Base-by-base conservation (phyloP, 2,888 invertebrate species). In the Hyles lineata region DNA sequence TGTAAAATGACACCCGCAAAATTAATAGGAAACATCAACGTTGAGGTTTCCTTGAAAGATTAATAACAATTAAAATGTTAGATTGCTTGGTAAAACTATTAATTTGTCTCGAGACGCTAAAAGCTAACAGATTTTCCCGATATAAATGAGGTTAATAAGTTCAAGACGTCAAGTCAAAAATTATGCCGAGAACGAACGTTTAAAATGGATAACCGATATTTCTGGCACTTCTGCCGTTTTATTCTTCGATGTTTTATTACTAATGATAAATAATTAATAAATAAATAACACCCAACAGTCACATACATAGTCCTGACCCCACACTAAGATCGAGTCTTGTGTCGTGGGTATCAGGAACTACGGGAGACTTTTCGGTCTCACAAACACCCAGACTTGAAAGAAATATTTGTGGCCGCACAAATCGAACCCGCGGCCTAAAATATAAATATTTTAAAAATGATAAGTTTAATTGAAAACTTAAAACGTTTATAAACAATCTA, bases 11-110 rank as follows among this genome's bases (percentile, higher is more conserved):
- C 43, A 17, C 23, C 21, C 23, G 1, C 74, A 76, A 71, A 61
- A 74, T 75, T 74, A 73, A 75, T 78, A 2, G 50, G 21, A 67
- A 67, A 50, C 50, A 43, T 67, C 23, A 43, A 50, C 23, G 50
- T 23, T 9, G 50, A 43, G 50, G 23, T 67, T 67, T 67, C 23
- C 6, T 23, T 32, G 43, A 67, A 50, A 67, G 50, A 50, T 67
- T 67, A 50, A 50, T 50, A 67, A 67, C 67, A 67, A 67, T 67
- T 50, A 50, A 43, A 67, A 50, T 50, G 43, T 23, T 50, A 50
- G 23, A 67, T 50, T 67, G 50, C 50, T 67, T 6, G 23, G 17
- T 23, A 67, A 67, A 43, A 67, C 67, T 21, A 67, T 43, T 67
- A 67, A 50, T 67, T 67, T 23, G 23, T 50, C 50, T 67, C 17